phyloP scores from a whole-genome alignment of 2,888 invertebrate genomes.

The Drymonia ruficornis region DNA sequence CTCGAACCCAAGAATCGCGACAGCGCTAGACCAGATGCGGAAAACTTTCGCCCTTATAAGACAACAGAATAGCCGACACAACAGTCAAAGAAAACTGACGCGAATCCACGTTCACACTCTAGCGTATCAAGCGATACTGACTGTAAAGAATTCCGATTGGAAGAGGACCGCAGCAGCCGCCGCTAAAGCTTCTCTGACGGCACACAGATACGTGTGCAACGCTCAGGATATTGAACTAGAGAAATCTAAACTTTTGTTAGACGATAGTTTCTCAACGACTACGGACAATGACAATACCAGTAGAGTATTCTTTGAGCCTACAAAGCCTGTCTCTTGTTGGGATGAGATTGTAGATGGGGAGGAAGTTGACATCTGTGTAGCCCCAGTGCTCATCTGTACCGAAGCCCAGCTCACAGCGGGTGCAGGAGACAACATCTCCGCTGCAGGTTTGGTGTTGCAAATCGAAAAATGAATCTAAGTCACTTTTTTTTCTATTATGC shows the following conservation, averaged over 20 bases:
- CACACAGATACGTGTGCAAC: slow-evolving; percentile 93
- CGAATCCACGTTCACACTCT: slow-evolving; percentile 94
- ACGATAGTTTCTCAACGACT: slow-evolving; percentile 93
- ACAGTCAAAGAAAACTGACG: slow-evolving; percentile 85
- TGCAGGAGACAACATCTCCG: slow-evolving; percentile 94
- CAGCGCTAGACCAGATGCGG: slow-evolving; percentile 92
- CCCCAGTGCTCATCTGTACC: slow-evolving; percentile 93
- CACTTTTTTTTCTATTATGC: slow-evolving; percentile 24
- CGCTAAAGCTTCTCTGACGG: slow-evolving; percentile 93
- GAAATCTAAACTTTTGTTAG: slow-evolving; percentile 87
- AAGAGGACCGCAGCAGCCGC: slow-evolving; percentile 91
- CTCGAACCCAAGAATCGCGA: slow-evolving; percentile 91
- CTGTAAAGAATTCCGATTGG: slow-evolving; percentile 88
- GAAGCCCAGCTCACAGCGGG: slow-evolving; percentile 93
- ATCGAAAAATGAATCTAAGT: slow-evolving; percentile 73
- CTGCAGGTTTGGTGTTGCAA: slow-evolving; percentile 92
- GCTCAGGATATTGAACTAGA: slow-evolving; percentile 83
- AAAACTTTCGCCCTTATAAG: slow-evolving; percentile 85
- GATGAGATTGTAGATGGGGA: slow-evolving; percentile 84
- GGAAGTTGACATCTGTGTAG: slow-evolving; percentile 89
- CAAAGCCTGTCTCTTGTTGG: slow-evolving; percentile 93
- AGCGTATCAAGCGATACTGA: slow-evolving; percentile 94
- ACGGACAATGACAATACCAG: slow-evolving; percentile 76
- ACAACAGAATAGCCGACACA: slow-evolving; percentile 63
- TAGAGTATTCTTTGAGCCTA: slow-evolving; percentile 87